phyloP scores from a whole-genome alignment of 1,140 invertebrate genomes.

The Halesus radiatus region DNA sequence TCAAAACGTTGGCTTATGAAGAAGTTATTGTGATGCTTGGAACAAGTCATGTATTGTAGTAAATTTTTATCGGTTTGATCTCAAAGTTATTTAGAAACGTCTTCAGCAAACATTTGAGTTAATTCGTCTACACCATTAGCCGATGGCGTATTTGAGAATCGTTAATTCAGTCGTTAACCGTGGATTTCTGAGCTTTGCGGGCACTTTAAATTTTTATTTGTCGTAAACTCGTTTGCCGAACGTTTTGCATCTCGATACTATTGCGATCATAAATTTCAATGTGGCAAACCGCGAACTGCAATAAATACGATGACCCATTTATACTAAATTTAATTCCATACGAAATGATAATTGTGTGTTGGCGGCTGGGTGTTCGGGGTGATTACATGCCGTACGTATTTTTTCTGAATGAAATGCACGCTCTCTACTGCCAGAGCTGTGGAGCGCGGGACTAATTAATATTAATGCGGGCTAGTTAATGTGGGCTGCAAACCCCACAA shows the following conservation, averaged over 20 bases:
- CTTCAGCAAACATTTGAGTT: no score
- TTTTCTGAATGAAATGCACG: constrained; percentile 35
- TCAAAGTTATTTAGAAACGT: no score
- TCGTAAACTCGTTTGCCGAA: constrained; percentile 15
- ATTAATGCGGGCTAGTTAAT: constrained; percentile 16
- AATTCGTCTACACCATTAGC: no score
- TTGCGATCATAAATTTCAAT: constrained; percentile 47
- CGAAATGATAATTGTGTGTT: constrained; percentile 27
- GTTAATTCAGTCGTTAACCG: background rate
- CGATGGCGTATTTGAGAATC: background rate
- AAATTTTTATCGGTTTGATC: no score
- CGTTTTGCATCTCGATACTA: constrained; percentile 50
- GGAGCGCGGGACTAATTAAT: background rate
- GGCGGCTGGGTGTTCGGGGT: background rate
- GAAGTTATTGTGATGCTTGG: no score
- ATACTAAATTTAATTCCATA: constrained; percentile 40
- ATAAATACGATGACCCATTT: constrained; percentile 49
- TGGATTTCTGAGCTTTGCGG: background rate
- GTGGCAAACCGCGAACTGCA: constrained; percentile 41
- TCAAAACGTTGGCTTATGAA: no score
- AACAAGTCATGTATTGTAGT: no score
- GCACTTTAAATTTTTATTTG: background rate
- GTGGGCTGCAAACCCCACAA: background rate
- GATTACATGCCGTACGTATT: constrained; percentile 15
- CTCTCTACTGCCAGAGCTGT: background rate